phyloP scores from a whole-genome alignment of 2,113 vertebrate genomes.

The Eulacestoma nigropectus region DNA sequence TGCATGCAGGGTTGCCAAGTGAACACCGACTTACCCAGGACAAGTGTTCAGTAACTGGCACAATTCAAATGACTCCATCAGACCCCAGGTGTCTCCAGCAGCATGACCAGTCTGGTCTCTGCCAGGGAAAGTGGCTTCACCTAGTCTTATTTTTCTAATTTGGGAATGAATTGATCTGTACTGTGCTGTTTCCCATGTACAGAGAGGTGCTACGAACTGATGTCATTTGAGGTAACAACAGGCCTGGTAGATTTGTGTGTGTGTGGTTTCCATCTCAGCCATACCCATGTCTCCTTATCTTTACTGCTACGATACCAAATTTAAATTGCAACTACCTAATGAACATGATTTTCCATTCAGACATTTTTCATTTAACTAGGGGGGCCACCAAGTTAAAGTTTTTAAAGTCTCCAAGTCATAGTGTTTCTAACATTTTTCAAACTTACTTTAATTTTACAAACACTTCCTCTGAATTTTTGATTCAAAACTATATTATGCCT shows the following conservation, averaged over 20 bases:
- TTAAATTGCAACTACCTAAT: neutral
- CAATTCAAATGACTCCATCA: neutral
- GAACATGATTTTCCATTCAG: neutral
- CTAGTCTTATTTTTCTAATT: neutral
- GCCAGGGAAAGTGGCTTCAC: neutral
- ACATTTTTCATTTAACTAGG: neutral
- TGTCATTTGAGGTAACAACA: neutral
- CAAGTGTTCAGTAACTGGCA: fast-evolving
- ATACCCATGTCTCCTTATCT: neutral
- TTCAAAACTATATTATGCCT: neutral
- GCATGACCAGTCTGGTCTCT: neutral
- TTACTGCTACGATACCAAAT: neutral
- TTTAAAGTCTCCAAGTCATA: neutral
- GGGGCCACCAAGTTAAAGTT: neutral
- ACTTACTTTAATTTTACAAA: neutral
- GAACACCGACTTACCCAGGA: neutral
- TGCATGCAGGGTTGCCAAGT: neutral
- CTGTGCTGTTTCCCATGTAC: neutral
- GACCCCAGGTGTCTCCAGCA: neutral
- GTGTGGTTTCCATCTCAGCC: neutral
- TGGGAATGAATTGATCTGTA: neutral
- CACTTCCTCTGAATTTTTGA: neutral
- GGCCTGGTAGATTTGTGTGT: neutral
- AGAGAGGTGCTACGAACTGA: neutral
- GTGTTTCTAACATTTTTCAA: neutral